Evolutionary conservation across 2,888 invertebrate species (phyloP).

Genomic region (Thysanoteuthis rhombus): DNA sequence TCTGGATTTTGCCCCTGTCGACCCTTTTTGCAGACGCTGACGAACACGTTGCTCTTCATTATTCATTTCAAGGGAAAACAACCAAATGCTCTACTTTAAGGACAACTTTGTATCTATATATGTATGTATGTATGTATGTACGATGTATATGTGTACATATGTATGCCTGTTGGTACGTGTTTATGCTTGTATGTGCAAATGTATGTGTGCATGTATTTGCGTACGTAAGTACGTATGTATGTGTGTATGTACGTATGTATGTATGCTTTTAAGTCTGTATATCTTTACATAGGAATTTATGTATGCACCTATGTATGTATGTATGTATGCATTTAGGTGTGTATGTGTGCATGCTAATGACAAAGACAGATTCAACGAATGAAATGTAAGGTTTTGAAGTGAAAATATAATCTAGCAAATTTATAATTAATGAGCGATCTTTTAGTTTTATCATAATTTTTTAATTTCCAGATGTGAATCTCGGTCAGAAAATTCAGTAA

Average conservation of each 20-base stretch:
- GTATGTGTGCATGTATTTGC: not conserved
- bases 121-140: not conserved
- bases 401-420: not conserved
- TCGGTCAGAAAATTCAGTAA: not conserved
- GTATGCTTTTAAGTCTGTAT: not conserved
- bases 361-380: not conserved
- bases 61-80: too few relatives aligned
- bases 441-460: not conserved
- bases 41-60: too few relatives aligned
- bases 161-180: not conserved
- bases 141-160: too few relatives aligned
- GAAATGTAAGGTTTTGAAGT: too few relatives aligned
- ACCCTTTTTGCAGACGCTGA: too few relatives aligned
- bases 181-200: not conserved
- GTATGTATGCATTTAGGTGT: not conserved
- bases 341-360: not conserved
- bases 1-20: too few relatives aligned
- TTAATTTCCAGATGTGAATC: not conserved
- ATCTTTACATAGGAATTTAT: not conserved
- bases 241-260: not conserved
- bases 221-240: not conserved
- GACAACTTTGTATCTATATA: too few relatives aligned
- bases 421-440: not conserved
- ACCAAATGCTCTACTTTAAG: too few relatives aligned
- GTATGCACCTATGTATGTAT: not conserved